Base-by-base conservation (phyloP, 92 coral and sea anemone species). In the Epizoanthus illoricatus region DNA sequence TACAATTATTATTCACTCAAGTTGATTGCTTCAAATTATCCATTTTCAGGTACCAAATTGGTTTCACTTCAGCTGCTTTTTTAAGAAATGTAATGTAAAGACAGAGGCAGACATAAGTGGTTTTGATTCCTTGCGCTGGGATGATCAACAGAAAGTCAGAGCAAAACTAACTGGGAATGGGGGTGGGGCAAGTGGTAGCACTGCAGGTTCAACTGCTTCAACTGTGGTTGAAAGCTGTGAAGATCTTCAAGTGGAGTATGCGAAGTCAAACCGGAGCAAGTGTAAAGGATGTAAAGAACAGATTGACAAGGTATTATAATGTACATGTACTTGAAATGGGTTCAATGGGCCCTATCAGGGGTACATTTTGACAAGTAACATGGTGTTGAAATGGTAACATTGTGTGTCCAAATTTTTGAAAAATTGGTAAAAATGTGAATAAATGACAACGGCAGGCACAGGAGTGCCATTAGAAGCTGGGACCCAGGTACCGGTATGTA, bases 31-130 rank as follows among this genome's bases (percentile, higher is more conserved):
- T 69, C 11, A 59, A 69, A 56, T 13, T 10, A 65, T 7, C 74
- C 42, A 66, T 59, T 82, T 71, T 45, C 62, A 96, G 99, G 89
- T 93, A 33, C 99, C 99, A 55, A 89, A 96, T 65, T 96, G 99
- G 99, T 96, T 96, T 76, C 99, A 96, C 67, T 93, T 65, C 80
- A 73, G 91, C 62, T 96, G 99, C 81, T 96, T 96, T 81, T 96
- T 96, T 79, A 93, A 82, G 81, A 96, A 93, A 59, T 36, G 80
- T 33, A 89, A 86, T 16, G 85, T 88, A 9, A 69, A 84, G 15
- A 63, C 74, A 54, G 83, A 72, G 20, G 76, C 85, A 18, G 96
- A 96, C 47, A 81, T 96, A 5, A 85, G 90, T 65, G 99, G 99
- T 4, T 87, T 96, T 84, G 96, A 89, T 57, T 90, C 97, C 13